phyloP scores from a whole-genome alignment of 92 coral and sea anemone genomes.

The Actinostola sp. region DNA sequence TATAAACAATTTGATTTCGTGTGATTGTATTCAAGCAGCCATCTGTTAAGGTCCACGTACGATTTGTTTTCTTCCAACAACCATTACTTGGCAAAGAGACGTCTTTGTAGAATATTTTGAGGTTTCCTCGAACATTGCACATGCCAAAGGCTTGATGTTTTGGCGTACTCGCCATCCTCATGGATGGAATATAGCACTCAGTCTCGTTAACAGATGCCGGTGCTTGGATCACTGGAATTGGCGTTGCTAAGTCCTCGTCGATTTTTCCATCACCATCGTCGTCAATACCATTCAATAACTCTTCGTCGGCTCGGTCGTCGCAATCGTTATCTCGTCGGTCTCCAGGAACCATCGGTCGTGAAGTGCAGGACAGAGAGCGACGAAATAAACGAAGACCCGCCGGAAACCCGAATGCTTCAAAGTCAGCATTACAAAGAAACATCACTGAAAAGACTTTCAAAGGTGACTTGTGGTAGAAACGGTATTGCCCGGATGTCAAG shows the following conservation, averaged over 20 bases:
- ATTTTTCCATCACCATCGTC: conserved; percentile 84
- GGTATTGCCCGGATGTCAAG: conserved; percentile 48
- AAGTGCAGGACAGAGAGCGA: conserved; percentile 16
- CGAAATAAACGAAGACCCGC: conserved; percentile 65
- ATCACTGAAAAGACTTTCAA: conserved; percentile 61
- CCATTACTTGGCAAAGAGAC: background rate
- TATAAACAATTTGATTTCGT: conserved; percentile 47
- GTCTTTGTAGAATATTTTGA: conserved; percentile 26
- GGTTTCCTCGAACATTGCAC: conserved; percentile 69
- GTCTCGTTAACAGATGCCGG: conserved; percentile 14
- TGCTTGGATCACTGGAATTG: conserved; percentile 37
- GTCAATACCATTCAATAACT: conserved; percentile 75
- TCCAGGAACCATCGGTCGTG: conserved; percentile 47
- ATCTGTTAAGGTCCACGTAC: conserved; percentile 76
- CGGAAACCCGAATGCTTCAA: conserved; percentile 68
- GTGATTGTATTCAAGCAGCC: conserved; percentile 75
- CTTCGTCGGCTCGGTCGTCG: conserved; percentile 87
- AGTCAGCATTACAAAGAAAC: conserved; percentile 57
- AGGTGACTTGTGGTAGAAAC: conserved; percentile 75
- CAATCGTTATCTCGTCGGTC: conserved; percentile 93
- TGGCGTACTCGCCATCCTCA: background rate
- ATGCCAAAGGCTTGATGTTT: conserved; percentile 25
- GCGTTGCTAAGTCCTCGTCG: conserved; percentile 88
- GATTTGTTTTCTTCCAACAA: conserved; percentile 50
- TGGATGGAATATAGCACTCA: background rate